Evolutionary conservation across 2,113 vertebrate genomes (phyloP).

Genomic region (Lichenostomus cassidix): DNA sequence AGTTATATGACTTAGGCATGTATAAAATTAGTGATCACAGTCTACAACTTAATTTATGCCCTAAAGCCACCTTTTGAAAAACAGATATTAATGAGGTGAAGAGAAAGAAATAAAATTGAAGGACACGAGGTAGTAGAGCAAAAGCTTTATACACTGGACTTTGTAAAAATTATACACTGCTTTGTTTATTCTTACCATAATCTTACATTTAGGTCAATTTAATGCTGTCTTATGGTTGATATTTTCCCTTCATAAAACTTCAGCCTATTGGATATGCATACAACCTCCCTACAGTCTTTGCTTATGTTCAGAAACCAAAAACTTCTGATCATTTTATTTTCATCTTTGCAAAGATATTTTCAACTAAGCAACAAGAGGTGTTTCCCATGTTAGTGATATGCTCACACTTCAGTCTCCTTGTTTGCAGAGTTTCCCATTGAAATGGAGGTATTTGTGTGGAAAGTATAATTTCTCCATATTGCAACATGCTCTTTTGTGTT

Average conservation of each 20-base stretch:
- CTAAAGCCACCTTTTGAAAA: background rate
- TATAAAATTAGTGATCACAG: background rate
- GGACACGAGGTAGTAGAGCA: background rate
- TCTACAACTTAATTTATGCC: background rate
- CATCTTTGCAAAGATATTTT: background rate
- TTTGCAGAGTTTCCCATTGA: background rate
- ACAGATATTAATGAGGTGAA: background rate
- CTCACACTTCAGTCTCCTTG: background rate
- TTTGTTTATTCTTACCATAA: background rate
- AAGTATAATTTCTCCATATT: background rate
- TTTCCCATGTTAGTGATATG: background rate
- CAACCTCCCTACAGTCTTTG: background rate
- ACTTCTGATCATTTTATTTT: background rate
- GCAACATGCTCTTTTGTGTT: background rate
- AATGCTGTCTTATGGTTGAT: background rate
- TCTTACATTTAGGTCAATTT: slow-evolving; percentile 5
- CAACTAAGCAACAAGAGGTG: background rate
- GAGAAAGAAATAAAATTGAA: background rate
- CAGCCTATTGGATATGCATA: background rate
- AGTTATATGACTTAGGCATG: background rate
- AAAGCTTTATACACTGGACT: background rate
- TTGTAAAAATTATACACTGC: background rate
- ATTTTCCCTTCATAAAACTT: background rate
- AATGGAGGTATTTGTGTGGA: background rate
- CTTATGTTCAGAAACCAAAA: background rate